phyloP scores from a whole-genome alignment of 2,888 invertebrate genomes.

The Latrodectus elegans region DNA sequence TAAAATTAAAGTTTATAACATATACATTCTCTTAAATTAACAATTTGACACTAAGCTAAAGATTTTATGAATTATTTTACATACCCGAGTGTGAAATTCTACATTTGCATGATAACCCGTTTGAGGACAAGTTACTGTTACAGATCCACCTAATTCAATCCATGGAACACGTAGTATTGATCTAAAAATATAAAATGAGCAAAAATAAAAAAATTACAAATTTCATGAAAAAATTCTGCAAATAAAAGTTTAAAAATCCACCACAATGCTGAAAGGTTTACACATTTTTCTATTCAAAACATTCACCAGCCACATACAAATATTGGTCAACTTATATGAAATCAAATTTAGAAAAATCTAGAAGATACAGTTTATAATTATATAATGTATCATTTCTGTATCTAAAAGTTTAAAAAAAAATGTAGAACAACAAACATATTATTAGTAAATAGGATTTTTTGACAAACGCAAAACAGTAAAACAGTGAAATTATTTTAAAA shows the following conservation, averaged over 20 bases:
- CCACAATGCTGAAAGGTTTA: no score
- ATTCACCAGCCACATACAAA: no score
- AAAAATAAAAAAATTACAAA: not conserved
- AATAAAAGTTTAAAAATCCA: not conserved
- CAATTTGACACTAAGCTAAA: no score
- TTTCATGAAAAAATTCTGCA: not conserved
- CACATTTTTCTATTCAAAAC: no score
- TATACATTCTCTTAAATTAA: no score
- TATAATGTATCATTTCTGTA: not conserved
- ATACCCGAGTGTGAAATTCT: constrained; percentile 92
- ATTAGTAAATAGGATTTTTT: no score
- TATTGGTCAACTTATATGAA: no score
- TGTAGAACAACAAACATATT: not conserved
- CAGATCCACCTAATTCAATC: constrained; percentile 97
- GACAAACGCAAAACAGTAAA: no score
- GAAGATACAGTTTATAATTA: not conserved
- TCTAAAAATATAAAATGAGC: constrained; percentile 77
- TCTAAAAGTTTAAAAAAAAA: not conserved
- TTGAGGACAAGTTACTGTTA: constrained; percentile 91
- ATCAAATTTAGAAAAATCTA: not conserved
- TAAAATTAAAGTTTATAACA: no score
- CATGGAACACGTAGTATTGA: constrained; percentile 98
- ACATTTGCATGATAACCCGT: constrained; percentile 94
- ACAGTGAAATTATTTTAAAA: not conserved
- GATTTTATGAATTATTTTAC: not conserved